phyloP scores from a whole-genome alignment of 1,140 invertebrate genomes.

The Trinorchestia longiramus region DNA sequence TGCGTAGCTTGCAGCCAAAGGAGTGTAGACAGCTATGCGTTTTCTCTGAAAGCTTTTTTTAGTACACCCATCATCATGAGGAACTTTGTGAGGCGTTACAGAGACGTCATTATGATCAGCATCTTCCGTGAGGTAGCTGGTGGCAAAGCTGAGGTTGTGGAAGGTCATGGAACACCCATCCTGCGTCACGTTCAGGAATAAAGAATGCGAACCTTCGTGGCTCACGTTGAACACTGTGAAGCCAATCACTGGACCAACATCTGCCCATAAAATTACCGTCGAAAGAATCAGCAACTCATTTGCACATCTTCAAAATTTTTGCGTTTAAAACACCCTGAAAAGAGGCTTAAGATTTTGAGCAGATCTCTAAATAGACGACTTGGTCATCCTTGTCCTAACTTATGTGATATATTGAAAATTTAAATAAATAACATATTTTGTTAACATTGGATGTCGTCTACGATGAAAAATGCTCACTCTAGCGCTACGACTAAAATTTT shows the following conservation, averaged over 20 bases:
- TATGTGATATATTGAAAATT: too few species aligned
- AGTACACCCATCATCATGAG: not conserved
- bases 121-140: not conserved
- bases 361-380: too few species aligned
- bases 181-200: not conserved
- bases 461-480: too few species aligned
- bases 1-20: not conserved
- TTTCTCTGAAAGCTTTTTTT: not conserved
- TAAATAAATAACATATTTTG: too few species aligned
- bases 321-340: too few species aligned
- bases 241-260: not conserved
- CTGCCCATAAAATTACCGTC: not conserved
- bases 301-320: too few species aligned
- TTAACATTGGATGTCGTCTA: too few species aligned
- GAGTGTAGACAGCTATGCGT: not conserved
- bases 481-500: too few species aligned
- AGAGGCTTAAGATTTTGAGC: too few species aligned
- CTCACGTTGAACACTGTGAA: conserved; percentile 38
- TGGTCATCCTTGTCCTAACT: too few species aligned
- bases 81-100: not conserved
- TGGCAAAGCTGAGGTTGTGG: conserved; percentile 33
- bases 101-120: not conserved
- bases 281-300: too few species aligned
- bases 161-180: conserved; percentile 33
- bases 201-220: not conserved